Percentiles rank a stretch among this genome's conserved stretches.
phyloP scores from a whole-genome alignment of 92 coral and sea anemone species.

The Parazoanthus atlanticus region DNA sequence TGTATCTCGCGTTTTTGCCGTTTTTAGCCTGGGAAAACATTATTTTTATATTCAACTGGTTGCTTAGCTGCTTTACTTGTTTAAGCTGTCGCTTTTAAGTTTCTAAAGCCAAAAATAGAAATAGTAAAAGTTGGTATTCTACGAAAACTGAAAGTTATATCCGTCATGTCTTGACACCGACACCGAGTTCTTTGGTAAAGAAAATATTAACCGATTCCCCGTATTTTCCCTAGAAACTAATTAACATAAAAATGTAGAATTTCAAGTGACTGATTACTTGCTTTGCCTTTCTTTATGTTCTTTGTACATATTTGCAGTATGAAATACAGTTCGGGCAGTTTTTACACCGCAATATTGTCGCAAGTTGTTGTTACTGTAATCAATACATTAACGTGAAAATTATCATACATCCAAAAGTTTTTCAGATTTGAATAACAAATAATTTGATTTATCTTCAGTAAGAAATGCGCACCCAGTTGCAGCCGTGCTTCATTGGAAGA shows the following conservation, averaged over 20 bases:
- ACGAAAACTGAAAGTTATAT: too few species aligned
- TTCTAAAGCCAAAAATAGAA: background rate
- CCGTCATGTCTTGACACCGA: background rate
- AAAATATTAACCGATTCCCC: background rate
- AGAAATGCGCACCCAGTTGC: too few species aligned
- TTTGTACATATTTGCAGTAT: background rate
- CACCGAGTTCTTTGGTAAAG: background rate
- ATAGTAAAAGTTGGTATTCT: background rate
- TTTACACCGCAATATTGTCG: background rate
- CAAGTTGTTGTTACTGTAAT: background rate
- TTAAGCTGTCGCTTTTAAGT: background rate
- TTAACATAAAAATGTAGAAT: too few species aligned
- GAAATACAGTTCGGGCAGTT: too few species aligned
- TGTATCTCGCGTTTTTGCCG: background rate
- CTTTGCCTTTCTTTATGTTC: background rate
- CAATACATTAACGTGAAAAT: background rate
- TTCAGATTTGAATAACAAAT: background rate
- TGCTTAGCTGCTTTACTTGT: background rate
- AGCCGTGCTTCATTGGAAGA: too few species aligned
- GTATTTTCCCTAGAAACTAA: background rate
- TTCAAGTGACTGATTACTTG: background rate
- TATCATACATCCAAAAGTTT: too few species aligned
- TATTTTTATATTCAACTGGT: background rate
- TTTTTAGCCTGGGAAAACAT: background rate
- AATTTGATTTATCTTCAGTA: background rate